Base-by-base conservation (phyloP, 2,797 vertebrate species). In the Pseudochaenichthys georgianus region DNA sequence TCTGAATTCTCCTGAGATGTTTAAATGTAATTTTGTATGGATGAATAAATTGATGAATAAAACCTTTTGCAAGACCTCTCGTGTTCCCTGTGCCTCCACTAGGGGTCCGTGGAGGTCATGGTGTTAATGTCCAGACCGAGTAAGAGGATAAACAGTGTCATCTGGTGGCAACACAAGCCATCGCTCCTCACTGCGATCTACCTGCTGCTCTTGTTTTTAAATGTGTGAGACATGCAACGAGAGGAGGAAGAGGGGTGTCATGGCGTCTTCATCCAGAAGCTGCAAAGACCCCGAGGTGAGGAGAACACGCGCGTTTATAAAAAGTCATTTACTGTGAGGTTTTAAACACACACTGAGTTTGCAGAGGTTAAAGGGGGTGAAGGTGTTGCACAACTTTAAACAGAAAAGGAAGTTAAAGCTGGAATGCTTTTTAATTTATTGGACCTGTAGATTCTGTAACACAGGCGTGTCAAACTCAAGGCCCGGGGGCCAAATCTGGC, bases 141-240 rank as follows among this genome's bases (percentile, higher is more conserved):
- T 84, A 58, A 72, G 82, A 93, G 85, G 91, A 89, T 90, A 90
- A 92, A 93, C 82, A 89, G 92, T 91, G 92, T 91, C 93, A 93
- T 91, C 93, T 94, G 89, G 86, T 93, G 93, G 93, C 77, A 88
- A 91, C 86, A 87, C 84, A 86, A 81, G 82, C 82, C 84, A 89
- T 89, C 88, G 89, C 86, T 78, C 21, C 77, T 63, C 19, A 52
- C 48, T 72, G 51, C 70, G 16, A 71, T 77, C 42, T 69, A 51
- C 13, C 31, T 43, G 64, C 7, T 57, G 13, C 31, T 46, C 50
- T 19, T 9, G 52, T 46, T 17, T 58, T 19, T 21, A 53, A 64
- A 72, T 53, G 71, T 77, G 82, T 75, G 69, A 70, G 69, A 59
- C 68, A 79, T 73, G 50, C 38, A 31, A 65, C 42, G 66, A 16